Base-by-base conservation (phyloP, 1,140 invertebrate genomes). In the Lasioglossum albipes region DNA sequence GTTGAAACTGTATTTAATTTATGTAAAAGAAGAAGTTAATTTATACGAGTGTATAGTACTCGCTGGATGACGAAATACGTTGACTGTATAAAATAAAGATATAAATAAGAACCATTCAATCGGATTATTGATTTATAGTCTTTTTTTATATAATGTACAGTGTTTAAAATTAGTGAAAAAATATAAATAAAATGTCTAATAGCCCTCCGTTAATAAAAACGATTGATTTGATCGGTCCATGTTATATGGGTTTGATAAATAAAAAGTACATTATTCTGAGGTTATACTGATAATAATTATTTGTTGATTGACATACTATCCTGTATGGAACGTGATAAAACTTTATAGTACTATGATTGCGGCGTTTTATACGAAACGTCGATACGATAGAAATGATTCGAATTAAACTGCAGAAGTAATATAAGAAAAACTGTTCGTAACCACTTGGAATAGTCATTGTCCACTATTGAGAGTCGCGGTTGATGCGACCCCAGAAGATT, bases 311-410 rank as follows among this genome's bases (percentile, higher is more conserved):
- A 81, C 68, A 54, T 54, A 72, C 70, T 93, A 93, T 93, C 79
- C 91, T 91, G 66, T 92, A 92, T 45, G 91, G 91, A 79, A 93
- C 87, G 76, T 93, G 91, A 73, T 92, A 91, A 64, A 92, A 93
- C 89, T 90, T 87, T 59, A 90, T 86, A 54, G 85, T 86, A 80
- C 84, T 91, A 88, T 68, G 85, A 79, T 88, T 79, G 9, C 83
- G 81, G 70, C 84, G 82, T 84, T 85, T 84, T 57, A 70, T 76
- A 76, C 83, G 85, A 10, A 82, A 74, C 59, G 67, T 70, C 61
- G 74, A 54, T 59, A 27, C 69, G 0, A 65, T 78, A 42, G 81
- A 84, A 84, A 76, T 41, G 45, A 83, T 82, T 79, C 74, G 49
- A 69, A 86, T 82, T 54, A 77, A 16, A 36, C 62, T 80, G 59